Evolutionary conservation across 2,888 invertebrate species (phyloP), one percentile per base, ranked within the genome.

Genomic region (Pandemis heparana): DNA sequence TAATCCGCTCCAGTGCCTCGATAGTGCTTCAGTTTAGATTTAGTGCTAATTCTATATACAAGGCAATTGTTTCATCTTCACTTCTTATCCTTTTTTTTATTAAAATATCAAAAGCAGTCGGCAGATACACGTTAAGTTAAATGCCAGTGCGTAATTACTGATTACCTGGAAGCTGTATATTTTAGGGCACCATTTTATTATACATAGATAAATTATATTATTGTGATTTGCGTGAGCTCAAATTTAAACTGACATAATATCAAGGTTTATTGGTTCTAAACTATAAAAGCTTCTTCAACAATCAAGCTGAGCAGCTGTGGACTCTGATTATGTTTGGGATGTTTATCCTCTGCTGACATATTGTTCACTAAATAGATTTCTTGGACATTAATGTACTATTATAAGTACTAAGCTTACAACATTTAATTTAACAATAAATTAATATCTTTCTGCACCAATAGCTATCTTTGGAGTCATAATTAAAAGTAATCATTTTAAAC

Each of bases 351-450:
- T 56, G 12, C 23, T 56, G 56, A 23, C 56, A 7, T 18, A 18
- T 53, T 53, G 53, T 18, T 56, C 3, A 56, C 2, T 23, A 56
- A 23, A 10, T 56, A 56, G 56, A 9, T 56, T 56, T 56, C 56
- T 56, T 56, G 56, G 56, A 56, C 23, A 56, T 56, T 23, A 23
- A 23, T 56, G 56, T 56, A 56, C 56, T 56, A 56, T 56, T 56
- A 56, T 56, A 56, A 56, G 56, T 56, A 56, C 56, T 23, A 56
- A 56, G 56, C 56, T 56, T 56, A 56, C 56, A 56, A 56, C 56
- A 56, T 56, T 56, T n/a, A 56, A 56, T 23, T 56, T 23, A 56
- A 56, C 56, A 56, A 23, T 23, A 56, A 56, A 56, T 56, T 56
- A 56, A 56, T 56, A 56, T 56, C 56, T 8, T 14, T 51, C 56